Percentiles rank a stretch among this genome's conserved stretches.
Evolutionary conservation across 2,888 invertebrate species (phyloP).

Genomic region (Drosophila greeni): DNA sequence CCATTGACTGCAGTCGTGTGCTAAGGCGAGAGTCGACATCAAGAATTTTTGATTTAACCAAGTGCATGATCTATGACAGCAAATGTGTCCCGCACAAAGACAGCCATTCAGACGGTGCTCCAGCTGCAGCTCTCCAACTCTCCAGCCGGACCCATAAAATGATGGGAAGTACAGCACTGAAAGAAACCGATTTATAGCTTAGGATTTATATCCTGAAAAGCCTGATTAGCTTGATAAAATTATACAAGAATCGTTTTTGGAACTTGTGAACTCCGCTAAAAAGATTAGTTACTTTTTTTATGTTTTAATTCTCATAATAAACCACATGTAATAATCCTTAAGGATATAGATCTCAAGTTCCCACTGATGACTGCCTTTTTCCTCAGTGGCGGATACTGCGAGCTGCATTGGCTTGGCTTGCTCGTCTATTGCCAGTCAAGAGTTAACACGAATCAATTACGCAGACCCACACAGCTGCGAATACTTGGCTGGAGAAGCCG

Average conservation of each 20-base stretch:
- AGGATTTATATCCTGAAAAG: not conserved
- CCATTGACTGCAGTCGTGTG: conserved; percentile 63
- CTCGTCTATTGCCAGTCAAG: conserved; percentile 72
- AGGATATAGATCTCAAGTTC: too few species aligned
- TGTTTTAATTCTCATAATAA: not conserved
- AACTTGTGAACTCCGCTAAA: not conserved
- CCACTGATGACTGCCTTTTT: not conserved
- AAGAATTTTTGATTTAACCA: conserved; percentile 71
- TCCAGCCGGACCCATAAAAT: conserved; percentile 14
- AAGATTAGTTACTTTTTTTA: not conserved
- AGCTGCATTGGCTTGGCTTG: conserved; percentile 66
- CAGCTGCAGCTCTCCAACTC: conserved; percentile 11
- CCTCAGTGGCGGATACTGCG: conserved; percentile 45
- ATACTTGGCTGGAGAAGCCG: conserved; percentile 13
- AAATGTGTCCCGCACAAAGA: conserved; percentile 66
- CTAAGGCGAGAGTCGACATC: conserved; percentile 65
- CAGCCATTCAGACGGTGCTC: conserved; percentile 26
- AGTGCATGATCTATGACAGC: conserved; percentile 72
- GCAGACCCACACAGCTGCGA: conserved; percentile 39
- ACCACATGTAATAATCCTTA: too few species aligned
- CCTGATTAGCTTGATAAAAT: not conserved
- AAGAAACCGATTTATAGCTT: not conserved
- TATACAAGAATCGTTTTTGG: not conserved
- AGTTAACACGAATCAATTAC: conserved; percentile 72
- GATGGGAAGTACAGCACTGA: conserved; percentile 25